Base-by-base conservation (phyloP, 2,113 vertebrate genomes). In the Pachyramphus minor region DNA sequence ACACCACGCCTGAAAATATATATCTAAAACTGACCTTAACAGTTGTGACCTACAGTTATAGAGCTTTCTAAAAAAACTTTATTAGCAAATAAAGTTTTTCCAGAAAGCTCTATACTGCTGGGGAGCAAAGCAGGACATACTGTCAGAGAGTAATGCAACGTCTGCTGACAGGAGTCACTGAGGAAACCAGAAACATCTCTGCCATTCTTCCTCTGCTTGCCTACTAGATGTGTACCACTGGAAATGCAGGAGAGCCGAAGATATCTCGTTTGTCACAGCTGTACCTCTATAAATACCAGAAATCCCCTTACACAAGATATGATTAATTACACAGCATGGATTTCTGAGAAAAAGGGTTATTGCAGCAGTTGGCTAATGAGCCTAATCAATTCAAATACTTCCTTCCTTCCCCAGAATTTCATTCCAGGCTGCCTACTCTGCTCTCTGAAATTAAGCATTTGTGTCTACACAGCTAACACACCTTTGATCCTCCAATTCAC, bases 401-500 rank as follows among this genome's bases (percentile, higher is more conserved):
- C n/a, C 80, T 73, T 88, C 56, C 80, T 71, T 87, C 42, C 78
- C 49, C 27, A 71, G 21, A 71, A 96, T 89, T 94, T 82, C 87
- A 93, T 96, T 95, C 74, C 82, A 80, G 67, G 30, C 76, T 96
- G 95, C 97, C 97, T 96, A 96, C 77, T 91, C 69, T 96, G 76
- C 83, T 96, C 85, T 97, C 96, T 89, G 92, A 97, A 94, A 96
- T 97, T 95, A 98, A 98, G 97, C 89, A 93, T 90, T 97, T 94
- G 33, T 97, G 96, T 96, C 97, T 95, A 94, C 94, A 96, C 84
- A 95, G 90, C 93, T 98, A 98, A 98, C 97, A 95, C 86, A 96
- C 92, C 91, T 96, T 90, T 96, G 95, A 95, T 97, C 98, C 97
- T 96, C 86, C 89, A 97, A 98, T 98, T 98, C 98, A 89, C 72